These are phyloP conservation scores for Cheilosia pagana DNA, from an alignment of 2,888 invertebrate genomes.

Conservation along the genomic window DNA sequence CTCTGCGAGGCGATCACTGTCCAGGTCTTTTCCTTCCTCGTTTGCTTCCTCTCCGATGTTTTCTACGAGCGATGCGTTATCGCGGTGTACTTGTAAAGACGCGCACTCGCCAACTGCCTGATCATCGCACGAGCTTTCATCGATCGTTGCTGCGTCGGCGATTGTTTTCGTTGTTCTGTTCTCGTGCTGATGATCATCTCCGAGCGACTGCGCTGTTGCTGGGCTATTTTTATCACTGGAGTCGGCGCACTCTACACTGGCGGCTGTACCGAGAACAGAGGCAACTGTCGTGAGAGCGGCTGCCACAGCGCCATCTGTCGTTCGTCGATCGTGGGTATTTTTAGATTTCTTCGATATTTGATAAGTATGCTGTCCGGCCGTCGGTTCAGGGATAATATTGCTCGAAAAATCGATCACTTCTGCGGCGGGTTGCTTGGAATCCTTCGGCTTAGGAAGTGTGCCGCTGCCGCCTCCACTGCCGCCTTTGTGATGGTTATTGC, in stretches of 20 bases:
- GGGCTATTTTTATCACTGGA: conserved; percentile 59
- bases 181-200: conserved; percentile 59
- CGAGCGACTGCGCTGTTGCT: conserved; percentile 49
- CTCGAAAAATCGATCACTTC: conserved; percentile 33
- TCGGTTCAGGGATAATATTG: conserved; percentile 50
- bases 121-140: conserved; percentile 55
- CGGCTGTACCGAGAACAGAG: conserved; percentile 49
- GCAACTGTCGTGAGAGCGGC: conserved; percentile 40
- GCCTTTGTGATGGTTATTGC: conserved; percentile 76
- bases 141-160: conserved; percentile 55
- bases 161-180: conserved; percentile 55
- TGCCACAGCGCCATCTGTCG: conserved; percentile 66
- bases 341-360: conserved; percentile 66
- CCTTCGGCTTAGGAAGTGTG: conserved; percentile 24
- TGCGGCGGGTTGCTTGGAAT: conserved; percentile 31
- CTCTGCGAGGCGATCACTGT: conserved; percentile 70
- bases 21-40: conserved; percentile 34
- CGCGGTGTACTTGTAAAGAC: conserved; percentile 47
- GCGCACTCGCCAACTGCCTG: conserved; percentile 59
- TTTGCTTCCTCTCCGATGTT: conserved; percentile 39
- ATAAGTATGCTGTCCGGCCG: conserved; percentile 56
- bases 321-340: conserved; percentile 48
- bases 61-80: conserved; percentile 50
- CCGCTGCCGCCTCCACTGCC: conserved; percentile 18
- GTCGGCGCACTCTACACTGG: conserved; percentile 57